Percentiles rank a stretch among this genome's conserved stretches.
These are phyloP conservation scores for Danio kyathit DNA, from an alignment of 2,797 vertebrate genomes.

Conservation along the genomic window DNA sequence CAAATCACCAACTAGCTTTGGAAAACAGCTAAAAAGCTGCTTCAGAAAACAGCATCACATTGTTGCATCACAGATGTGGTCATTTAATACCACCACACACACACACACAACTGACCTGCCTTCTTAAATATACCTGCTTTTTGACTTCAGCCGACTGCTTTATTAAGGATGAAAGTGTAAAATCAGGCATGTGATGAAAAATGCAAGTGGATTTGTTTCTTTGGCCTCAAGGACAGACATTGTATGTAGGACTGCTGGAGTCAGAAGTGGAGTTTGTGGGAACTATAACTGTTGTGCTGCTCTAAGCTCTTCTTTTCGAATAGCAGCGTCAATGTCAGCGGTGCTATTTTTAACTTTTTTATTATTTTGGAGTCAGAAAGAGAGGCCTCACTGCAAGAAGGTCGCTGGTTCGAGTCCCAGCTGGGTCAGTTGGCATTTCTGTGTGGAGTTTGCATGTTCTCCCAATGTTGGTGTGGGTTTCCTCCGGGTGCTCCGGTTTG, in stretches of 20 bases:
- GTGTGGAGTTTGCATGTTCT: too few species aligned
- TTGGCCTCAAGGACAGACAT: not conserved
- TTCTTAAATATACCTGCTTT: not conserved
- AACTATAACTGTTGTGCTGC: not conserved
- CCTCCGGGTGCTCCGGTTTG: too few species aligned
- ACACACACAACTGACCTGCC: not conserved
- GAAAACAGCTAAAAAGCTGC: too few species aligned
- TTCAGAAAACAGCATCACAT: too few species aligned
- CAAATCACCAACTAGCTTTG: too few species aligned
- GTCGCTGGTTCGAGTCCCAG: too few species aligned
- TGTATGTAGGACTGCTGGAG: not conserved
- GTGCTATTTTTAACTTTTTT: not conserved
- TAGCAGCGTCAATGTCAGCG: not conserved
- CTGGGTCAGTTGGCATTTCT: too few species aligned
- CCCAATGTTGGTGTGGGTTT: too few species aligned
- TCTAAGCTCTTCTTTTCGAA: not conserved
- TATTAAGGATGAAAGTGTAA: not conserved
- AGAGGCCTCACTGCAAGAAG: too few species aligned
- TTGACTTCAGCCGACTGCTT: not conserved
- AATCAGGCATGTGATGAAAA: not conserved
- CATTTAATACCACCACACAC: too few species aligned
- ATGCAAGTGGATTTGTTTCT: not conserved
- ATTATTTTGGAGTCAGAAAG: too few species aligned
- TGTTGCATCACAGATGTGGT: too few species aligned
- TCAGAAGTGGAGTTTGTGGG: not conserved